A percentile compares a stretch with the other conserved stretches of the same genome.
Evolutionary conservation across 2,888 invertebrate species (phyloP).

Genomic region (Platypus cylindrus): DNA sequence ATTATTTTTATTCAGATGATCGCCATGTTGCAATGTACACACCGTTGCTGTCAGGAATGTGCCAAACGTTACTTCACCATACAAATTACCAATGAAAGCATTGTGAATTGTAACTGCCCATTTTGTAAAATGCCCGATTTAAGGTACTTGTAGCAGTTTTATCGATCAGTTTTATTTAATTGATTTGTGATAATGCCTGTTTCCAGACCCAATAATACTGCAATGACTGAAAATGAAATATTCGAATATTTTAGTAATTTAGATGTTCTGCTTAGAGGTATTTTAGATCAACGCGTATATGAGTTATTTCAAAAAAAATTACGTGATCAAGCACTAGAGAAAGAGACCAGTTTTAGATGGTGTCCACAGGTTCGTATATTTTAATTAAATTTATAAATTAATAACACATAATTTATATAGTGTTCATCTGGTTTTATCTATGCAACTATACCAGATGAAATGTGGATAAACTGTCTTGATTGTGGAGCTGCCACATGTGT

Average conservation of each 20-base stretch:
- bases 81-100: slow-evolving; percentile 78
- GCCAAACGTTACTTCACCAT: slow-evolving; percentile 85
- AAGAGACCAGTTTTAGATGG: slow-evolving; percentile 93
- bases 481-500: slow-evolving; percentile 87
- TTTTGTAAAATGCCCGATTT: slow-evolving; percentile 82
- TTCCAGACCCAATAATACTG: slow-evolving; percentile 33
- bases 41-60: slow-evolving; percentile 81
- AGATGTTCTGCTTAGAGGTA: slow-evolving; percentile 75
- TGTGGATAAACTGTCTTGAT: slow-evolving; percentile 79
- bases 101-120: slow-evolving; percentile 84
- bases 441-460: slow-evolving; percentile 75
- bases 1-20: slow-evolving; percentile 84
- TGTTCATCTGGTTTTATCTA: slow-evolving; percentile 94
- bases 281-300: slow-evolving; percentile 68
- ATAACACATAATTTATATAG: slow-evolving; percentile 37
- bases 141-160: slow-evolving; percentile 4
- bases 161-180: not conserved
- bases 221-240: slow-evolving; percentile 50
- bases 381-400: not conserved
- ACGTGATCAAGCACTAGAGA: slow-evolving; percentile 77
- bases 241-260: slow-evolving; percentile 84
- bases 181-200: not conserved
- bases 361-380: slow-evolving; percentile 56
- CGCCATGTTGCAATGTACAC: slow-evolving; percentile 79
- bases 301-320: slow-evolving; percentile 87